These are phyloP conservation scores for Corythoichthys haematopterus DNA, from an alignment of 2,113 vertebrate species.

Conservation along the genomic window DNA sequence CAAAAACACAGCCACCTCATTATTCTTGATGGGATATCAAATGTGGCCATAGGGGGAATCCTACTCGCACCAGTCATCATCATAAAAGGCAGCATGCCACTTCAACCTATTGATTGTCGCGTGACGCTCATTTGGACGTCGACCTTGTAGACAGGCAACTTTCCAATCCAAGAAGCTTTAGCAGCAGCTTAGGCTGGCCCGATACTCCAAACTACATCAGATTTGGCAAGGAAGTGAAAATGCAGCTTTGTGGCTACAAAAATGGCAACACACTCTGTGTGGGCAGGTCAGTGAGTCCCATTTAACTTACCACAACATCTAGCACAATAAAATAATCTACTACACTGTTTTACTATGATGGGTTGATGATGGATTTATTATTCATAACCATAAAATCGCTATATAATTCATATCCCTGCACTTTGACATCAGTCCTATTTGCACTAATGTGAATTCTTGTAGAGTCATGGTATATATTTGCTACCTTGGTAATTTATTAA, in stretches of 20 bases:
- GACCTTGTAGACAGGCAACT: conserved; percentile 18
- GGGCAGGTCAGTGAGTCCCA: not conserved
- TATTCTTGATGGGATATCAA: conserved; percentile 6
- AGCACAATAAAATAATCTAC: not conserved
- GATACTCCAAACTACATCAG: conserved; percentile 2
- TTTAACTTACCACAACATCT: not conserved
- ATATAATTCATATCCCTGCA: not conserved
- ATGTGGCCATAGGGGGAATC: conserved; percentile 12
- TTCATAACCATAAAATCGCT: not conserved
- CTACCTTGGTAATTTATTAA: too few relatives aligned
- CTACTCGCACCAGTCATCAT: conserved; percentile 2
- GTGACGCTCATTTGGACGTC: conserved; percentile 8
- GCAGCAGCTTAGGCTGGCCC: conserved; percentile 8
- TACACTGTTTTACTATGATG: not conserved
- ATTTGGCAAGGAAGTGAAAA: conserved; percentile 2
- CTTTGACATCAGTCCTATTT: not conserved
- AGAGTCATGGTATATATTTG: not conserved
- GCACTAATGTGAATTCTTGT: not conserved
- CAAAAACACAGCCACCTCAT: conserved; percentile 12
- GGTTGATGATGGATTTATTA: not conserved
- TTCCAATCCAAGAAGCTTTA: conserved; percentile 10
- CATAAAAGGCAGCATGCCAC: not conserved
- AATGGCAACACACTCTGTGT: not conserved
- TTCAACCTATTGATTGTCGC: not conserved
- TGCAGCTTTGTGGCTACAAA: conserved; percentile 3